Evolutionary conservation across 2,888 invertebrate species (phyloP).

Genomic region (Punctoribates punctum): DNA sequence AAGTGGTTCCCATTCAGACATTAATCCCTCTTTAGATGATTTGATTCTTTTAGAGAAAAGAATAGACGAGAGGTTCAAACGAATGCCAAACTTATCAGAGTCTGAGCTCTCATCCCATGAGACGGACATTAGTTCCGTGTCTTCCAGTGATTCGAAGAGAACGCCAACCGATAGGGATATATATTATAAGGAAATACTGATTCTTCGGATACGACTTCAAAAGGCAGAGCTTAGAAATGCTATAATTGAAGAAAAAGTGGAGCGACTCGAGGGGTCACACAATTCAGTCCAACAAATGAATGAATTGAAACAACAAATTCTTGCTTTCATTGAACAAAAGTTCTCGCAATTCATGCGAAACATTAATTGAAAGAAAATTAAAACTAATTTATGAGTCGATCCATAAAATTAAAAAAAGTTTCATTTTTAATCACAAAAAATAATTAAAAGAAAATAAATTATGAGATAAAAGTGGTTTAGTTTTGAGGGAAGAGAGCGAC

Average conservation of each 20-base stretch:
- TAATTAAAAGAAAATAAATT: too few species aligned
- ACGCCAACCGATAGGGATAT: neutral
- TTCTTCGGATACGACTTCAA: slow-evolving; percentile 15
- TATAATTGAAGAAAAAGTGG: slow-evolving; percentile 17
- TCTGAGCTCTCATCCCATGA: neutral
- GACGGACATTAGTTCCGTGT: neutral
- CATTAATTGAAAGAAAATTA: neutral
- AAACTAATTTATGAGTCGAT: too few species aligned
- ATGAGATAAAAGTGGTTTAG: too few species aligned
- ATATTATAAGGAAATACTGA: slow-evolving; percentile 1
- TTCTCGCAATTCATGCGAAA: neutral
- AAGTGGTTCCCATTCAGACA: neutral
- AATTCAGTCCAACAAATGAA: neutral
- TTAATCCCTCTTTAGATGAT: neutral
- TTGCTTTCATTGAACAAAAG: slow-evolving; percentile 9
- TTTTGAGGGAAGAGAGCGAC: neutral
- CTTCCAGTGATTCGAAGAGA: neutral
- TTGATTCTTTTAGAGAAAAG: neutral
- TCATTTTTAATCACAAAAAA: too few species aligned
- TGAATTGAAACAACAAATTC: slow-evolving; percentile 29
- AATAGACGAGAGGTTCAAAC: neutral
- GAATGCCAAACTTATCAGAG: neutral
- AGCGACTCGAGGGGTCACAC: neutral
- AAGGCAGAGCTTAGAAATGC: slow-evolving; percentile 26
- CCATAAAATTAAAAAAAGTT: too few species aligned